These are phyloP conservation scores for Hiodon tergisus DNA, from an alignment of 2,113 vertebrate genomes.

Conservation along the genomic window DNA sequence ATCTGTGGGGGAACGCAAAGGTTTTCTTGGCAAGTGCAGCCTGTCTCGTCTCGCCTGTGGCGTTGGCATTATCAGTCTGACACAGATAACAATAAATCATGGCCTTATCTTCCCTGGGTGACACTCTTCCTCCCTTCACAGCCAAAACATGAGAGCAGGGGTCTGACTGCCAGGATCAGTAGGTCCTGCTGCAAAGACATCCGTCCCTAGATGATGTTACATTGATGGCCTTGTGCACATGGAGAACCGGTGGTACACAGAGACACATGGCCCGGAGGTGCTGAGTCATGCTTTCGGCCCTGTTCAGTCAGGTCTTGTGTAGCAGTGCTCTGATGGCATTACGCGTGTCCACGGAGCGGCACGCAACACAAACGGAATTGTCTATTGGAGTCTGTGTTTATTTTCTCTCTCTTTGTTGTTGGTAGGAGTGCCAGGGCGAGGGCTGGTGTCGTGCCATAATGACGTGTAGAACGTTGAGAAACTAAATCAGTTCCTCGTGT, in stretches of 20 bases:
- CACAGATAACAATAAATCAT: constrained; percentile 48
- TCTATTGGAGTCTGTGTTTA: neutral
- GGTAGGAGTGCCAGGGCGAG: neutral
- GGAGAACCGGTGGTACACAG: constrained; percentile 33
- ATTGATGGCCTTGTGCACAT: neutral
- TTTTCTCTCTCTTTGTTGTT: neutral
- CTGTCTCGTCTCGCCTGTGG: neutral
- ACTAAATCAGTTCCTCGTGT: neutral
- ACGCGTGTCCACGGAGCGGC: no score
- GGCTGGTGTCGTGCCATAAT: neutral
- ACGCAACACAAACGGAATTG: no score
- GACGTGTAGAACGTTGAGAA: neutral
- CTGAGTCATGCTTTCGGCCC: constrained; percentile 44
- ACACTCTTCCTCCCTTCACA: constrained; percentile 34
- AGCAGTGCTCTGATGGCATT: neutral
- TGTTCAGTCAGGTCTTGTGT: constrained; percentile 44
- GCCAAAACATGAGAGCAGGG: constrained; percentile 32
- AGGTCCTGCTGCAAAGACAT: neutral
- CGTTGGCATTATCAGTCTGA: constrained; percentile 42
- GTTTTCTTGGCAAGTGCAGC: no score
- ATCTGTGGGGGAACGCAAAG: no score
- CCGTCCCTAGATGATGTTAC: no score
- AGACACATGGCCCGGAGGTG: constrained; percentile 19
- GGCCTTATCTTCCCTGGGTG: constrained; percentile 30
- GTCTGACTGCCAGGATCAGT: neutral